Conservation (phyloP, 1,140 invertebrate species). For the Polypedilum vanderplanki region DNA sequence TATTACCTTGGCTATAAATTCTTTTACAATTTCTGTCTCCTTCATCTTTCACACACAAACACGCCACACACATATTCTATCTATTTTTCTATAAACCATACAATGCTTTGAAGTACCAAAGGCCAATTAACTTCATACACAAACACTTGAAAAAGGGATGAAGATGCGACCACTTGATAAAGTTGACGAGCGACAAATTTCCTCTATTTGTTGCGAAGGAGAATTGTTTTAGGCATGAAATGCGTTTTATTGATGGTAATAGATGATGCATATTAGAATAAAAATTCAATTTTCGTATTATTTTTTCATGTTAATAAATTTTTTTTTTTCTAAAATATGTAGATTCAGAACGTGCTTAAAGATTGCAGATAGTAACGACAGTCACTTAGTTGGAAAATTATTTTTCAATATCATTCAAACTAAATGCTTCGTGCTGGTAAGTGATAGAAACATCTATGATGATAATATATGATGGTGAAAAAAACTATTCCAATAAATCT, state of each 20-base stretch:
- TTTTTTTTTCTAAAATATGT: constrained; percentile 41
- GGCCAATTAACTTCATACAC: constrained; percentile 21
- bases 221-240: constrained; percentile 31
- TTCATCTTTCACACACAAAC: neutral
- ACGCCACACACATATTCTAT: neutral
- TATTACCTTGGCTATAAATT: neutral
- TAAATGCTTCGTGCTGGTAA: constrained; percentile 73
- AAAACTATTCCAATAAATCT: neutral
- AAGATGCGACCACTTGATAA: constrained; percentile 33
- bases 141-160: constrained; percentile 3
- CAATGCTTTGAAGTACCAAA: neutral
- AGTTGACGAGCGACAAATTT: neutral
- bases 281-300: neutral
- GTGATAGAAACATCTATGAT: neutral
- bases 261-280: neutral
- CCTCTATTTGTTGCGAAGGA: neutral
- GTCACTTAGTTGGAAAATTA: constrained; percentile 84
- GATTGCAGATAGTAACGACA: constrained; percentile 69
- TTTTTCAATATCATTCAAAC: constrained; percentile 92
- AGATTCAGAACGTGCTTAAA: constrained; percentile 90
- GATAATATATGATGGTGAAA: no score
- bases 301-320: neutral
- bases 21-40: neutral
- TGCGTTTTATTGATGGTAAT: constrained; percentile 6
- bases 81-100: neutral